A percentile compares a stretch with the other conserved stretches of the same genome.
Evolutionary conservation across 2,888 invertebrate species (phyloP).

Genomic region (Drosophila nigricruria): DNA sequence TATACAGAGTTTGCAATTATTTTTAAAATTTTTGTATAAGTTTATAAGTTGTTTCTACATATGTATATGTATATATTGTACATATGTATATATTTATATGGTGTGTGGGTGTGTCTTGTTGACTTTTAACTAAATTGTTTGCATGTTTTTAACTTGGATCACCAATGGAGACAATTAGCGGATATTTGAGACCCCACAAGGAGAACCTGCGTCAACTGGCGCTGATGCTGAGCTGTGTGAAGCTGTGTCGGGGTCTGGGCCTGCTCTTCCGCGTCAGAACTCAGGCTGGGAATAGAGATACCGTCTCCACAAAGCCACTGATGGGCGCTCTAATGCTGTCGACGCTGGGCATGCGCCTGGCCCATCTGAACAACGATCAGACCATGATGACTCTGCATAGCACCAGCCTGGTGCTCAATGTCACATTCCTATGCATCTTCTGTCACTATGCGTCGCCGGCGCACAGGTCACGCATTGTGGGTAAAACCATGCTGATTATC

Average conservation of each 20-base stretch:
- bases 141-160: neutral
- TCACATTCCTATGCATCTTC: neutral
- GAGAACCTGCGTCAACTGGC: conserved; percentile 7
- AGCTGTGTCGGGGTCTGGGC: conserved; percentile 12
- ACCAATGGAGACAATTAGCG: conserved; percentile 6
- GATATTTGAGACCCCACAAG: conserved; percentile 2
- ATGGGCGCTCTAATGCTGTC: conserved; percentile 9
- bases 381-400: neutral
- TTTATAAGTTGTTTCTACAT: neutral
- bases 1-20: neutral
- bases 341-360: conserved; percentile 31
- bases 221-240: conserved; percentile 18
- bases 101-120: neutral
- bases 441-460: neutral
- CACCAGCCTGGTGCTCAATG: conserved; percentile 3
- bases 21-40: neutral
- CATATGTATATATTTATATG: neutral
- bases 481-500: neutral
- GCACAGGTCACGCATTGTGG: neutral
- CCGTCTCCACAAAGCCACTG: neutral
- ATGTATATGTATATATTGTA: neutral
- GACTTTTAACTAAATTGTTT: neutral
- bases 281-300: neutral
- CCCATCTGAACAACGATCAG: neutral
- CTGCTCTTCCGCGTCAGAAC: neutral